Base-by-base conservation (phyloP, 2,797 vertebrate species). In the Nyctalus aviator region DNA sequence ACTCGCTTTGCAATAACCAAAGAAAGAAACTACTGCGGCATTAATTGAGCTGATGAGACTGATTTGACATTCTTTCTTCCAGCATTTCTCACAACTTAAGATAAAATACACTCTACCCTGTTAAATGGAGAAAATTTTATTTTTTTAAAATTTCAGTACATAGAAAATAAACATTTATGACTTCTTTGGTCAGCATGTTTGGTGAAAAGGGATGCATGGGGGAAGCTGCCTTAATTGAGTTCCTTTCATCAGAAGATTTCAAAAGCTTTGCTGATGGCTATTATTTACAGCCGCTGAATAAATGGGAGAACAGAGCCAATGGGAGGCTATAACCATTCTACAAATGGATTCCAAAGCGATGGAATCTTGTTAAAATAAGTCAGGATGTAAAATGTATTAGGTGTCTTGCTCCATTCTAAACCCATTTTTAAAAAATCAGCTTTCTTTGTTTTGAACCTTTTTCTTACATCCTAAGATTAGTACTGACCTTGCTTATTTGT, bases 181-280 rank as follows among this genome's bases (percentile, higher is more conserved):
- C 90, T 95, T 93, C 78, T 79, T 21, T 59, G 57, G 32, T 62
- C 50, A 13, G 27, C 44, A 64, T 27, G 0, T 83, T 94, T 35
- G 64, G 9, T 86, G 62, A 13, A 48, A 32, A 86, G 12, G 13
- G 76, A 77, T 76, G 68, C 72, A 92, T 84, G 48, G 12, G 2
- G 82, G 66, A 93, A 96, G 75, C 59, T 90, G 46, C 90, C 62
- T 94, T 95, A 90, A 95, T 95, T 88, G 83, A 90, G 66, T 90
- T 97, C 71, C 71, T 97, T 93, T 95, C 94, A 94, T 92, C 91
- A 96, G 87, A 95, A 94, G 59, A 94, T 96, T 97, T 97, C 71
- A 95, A 97, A 97, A 92, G 73, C 44, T 95, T 93, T 94, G 87
- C 91, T 94, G 82, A 94, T 90, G 82, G 64, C 87, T 88, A 91